Percentiles rank a stretch among this genome's conserved stretches.
Evolutionary conservation across 2,113 vertebrate species (phyloP).

Genomic region (Zosterops lateralis): DNA sequence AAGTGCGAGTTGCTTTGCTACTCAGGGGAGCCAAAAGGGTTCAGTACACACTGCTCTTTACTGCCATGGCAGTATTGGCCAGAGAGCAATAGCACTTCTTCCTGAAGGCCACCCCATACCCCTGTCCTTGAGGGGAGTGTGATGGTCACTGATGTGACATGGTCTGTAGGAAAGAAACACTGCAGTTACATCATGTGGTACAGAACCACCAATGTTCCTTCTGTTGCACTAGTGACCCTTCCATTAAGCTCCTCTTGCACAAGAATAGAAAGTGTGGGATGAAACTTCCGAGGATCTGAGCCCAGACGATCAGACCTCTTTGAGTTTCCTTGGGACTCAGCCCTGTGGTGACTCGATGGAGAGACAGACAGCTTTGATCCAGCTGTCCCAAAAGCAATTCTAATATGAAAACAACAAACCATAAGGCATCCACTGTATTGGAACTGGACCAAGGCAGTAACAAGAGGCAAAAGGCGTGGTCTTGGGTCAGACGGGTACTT

Average conservation of each 20-base stretch:
- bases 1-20: not conserved
- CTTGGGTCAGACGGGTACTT: too few relatives aligned
- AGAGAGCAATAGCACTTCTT: accelerated
- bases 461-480: too few relatives aligned
- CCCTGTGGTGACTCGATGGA: too few relatives aligned
- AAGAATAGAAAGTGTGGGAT: not conserved
- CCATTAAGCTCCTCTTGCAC: not conserved
- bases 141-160: not conserved
- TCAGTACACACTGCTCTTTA: not conserved
- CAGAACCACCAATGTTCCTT: not conserved
- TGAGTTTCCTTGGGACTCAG: too few relatives aligned
- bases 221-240: not conserved
- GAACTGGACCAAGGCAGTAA: too few relatives aligned
- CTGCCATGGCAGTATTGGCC: accelerated
- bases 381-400: too few relatives aligned
- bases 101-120: not conserved
- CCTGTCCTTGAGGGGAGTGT: accelerated
- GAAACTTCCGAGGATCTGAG: too few relatives aligned
- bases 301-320: too few relatives aligned
- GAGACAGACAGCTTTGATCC: too few relatives aligned
- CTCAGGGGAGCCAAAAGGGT: not conserved
- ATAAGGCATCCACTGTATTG: too few relatives aligned
- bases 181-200: too few relatives aligned
- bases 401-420: too few relatives aligned
- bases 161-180: not conserved